These are phyloP conservation scores for Natator depressus DNA, from an alignment of 2,113 vertebrate genomes.

Conservation along the genomic window DNA sequence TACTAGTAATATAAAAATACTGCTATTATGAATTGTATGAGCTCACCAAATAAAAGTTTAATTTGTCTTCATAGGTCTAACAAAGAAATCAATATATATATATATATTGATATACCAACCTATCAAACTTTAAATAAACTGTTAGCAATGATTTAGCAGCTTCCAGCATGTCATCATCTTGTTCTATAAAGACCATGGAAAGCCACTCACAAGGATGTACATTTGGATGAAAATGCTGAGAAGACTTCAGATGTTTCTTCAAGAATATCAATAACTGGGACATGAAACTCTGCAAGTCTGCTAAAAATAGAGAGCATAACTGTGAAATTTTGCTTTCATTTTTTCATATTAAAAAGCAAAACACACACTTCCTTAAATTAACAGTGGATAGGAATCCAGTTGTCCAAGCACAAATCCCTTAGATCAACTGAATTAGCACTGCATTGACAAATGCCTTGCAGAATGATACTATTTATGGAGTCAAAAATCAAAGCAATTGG, in stretches of 20 bases:
- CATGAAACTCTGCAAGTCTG: slow-evolving; percentile 73
- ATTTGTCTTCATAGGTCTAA: background rate
- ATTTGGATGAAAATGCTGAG: background rate
- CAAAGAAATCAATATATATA: background rate
- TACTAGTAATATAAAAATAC: background rate
- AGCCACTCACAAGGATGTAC: slow-evolving; percentile 87
- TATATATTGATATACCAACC: slow-evolving; percentile 68
- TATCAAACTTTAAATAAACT: slow-evolving; percentile 83
- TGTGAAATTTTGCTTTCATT: background rate
- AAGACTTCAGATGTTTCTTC: slow-evolving; percentile 58
- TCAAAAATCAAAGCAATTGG: background rate
- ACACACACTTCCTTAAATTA: background rate
- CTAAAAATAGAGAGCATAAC: slow-evolving; percentile 14
- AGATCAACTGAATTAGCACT: background rate
- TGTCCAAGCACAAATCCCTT: background rate
- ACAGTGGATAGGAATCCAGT: background rate
- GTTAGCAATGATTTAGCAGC: slow-evolving; percentile 84
- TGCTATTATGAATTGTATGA: background rate
- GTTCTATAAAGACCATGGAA: slow-evolving; percentile 88
- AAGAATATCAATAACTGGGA: slow-evolving; percentile 81
- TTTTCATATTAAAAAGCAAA: background rate
- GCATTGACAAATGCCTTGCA: background rate
- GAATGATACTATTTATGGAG: background rate
- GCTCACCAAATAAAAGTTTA: background rate
- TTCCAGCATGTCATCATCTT: slow-evolving; percentile 97